Evolutionary conservation across 1,140 invertebrate genomes (phyloP).

Genomic region (Semibalanus balanoides): DNA sequence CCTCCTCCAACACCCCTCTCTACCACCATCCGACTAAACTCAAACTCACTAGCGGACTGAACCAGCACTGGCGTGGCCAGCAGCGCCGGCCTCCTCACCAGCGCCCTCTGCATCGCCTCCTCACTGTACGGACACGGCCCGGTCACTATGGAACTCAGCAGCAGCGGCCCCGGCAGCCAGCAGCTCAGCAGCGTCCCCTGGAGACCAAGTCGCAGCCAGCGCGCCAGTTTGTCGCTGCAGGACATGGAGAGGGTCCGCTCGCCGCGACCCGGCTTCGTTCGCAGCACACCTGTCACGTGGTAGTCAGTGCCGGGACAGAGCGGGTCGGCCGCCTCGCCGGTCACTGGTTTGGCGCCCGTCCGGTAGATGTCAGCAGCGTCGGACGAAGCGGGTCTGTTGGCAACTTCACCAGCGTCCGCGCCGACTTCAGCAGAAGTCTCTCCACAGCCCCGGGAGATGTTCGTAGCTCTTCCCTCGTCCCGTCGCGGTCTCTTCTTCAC

Average conservation of each 20-base stretch:
- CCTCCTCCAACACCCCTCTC: slow-evolving; percentile 6
- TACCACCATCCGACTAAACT: slow-evolving; percentile 11
- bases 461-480: not conserved
- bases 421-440: too few species aligned
- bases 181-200: slow-evolving; percentile 58
- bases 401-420: too few species aligned
- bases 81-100: slow-evolving; percentile 21
- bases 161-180: slow-evolving; percentile 50
- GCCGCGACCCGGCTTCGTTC: slow-evolving; percentile 84
- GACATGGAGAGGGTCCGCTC: slow-evolving; percentile 75
- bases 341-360: slow-evolving; percentile 78
- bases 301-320: slow-evolving; percentile 42
- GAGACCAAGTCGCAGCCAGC: slow-evolving; percentile 70
- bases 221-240: slow-evolving; percentile 84
- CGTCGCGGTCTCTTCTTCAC: slow-evolving; percentile 7
- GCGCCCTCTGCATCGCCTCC: slow-evolving; percentile 47
- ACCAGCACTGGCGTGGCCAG: slow-evolving; percentile 24
- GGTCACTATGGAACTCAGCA: slow-evolving; percentile 53
- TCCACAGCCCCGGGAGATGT: too few species aligned
- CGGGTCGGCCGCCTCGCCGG: slow-evolving; percentile 34
- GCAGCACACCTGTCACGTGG: slow-evolving; percentile 52
- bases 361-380: slow-evolving; percentile 45
- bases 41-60: slow-evolving; percentile 28
- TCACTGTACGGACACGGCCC: slow-evolving; percentile 47
- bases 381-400: slow-evolving; percentile 6